These are phyloP conservation scores for Aurelia sp. DNA, from an alignment of 30 jellyfish, hydroid and myxozoan species.

Conservation along the genomic window DNA sequence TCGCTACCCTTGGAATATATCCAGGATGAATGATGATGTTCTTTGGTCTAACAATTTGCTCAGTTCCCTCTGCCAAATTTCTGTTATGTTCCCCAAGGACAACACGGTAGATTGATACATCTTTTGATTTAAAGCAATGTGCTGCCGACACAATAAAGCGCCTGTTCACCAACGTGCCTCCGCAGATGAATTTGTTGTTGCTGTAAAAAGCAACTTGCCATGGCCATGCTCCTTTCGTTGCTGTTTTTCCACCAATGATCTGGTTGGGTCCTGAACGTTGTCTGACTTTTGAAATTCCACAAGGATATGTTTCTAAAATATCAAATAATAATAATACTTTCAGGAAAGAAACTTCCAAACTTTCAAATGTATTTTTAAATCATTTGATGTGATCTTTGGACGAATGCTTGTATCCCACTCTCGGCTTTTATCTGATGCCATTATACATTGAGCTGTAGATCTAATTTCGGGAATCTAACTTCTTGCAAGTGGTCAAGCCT, in stretches of 20 bases:
- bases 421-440: no score
- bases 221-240: slow-evolving; percentile 87
- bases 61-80: slow-evolving; percentile 67
- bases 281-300: slow-evolving; percentile 73
- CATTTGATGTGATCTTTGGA: no score
- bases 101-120: slow-evolving; percentile 21
- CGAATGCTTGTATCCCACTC: no score
- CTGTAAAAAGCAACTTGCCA: slow-evolving; percentile 87
- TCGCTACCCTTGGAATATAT: slow-evolving; percentile 10
- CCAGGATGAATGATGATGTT: slow-evolving; percentile 62
- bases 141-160: slow-evolving; percentile 88
- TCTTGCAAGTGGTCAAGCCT: no score
- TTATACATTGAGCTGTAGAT: no score
- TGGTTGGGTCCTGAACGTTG: background rate
- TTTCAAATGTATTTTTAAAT: no score
- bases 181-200: slow-evolving; percentile 72
- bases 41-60: slow-evolving; percentile 49
- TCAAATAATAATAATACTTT: background rate
- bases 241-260: slow-evolving; percentile 69
- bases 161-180: slow-evolving; percentile 81
- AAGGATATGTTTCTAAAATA: slow-evolving; percentile 47
- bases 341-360: no score
- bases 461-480: no score
- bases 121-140: slow-evolving; percentile 66
- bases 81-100: slow-evolving; percentile 86